phyloP scores from a whole-genome alignment of 2,797 vertebrate genomes.

The Momotus momota region DNA sequence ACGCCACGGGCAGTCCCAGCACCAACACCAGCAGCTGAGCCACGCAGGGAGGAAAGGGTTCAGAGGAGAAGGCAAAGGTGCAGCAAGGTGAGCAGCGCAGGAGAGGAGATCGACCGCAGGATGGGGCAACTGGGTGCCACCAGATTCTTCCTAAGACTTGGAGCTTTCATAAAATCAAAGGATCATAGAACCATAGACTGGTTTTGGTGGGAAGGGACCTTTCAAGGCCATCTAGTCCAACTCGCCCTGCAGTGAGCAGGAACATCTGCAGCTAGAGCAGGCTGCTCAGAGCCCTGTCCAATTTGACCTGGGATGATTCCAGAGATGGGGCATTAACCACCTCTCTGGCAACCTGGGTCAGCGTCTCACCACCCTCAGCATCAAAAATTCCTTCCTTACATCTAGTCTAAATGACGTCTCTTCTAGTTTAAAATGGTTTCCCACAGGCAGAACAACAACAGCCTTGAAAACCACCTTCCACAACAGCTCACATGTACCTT shows the following conservation, averaged over 20 bases:
- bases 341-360: neutral
- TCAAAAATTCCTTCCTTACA: neutral
- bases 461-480: neutral
- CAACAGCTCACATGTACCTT: accelerated
- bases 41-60: neutral
- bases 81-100: neutral
- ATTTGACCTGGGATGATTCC: neutral
- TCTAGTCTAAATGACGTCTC: neutral
- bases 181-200: neutral
- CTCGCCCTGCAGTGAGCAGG: neutral
- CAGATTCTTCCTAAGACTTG: neutral
- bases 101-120: accelerated
- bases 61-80: neutral
- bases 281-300: neutral
- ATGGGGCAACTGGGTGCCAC: neutral
- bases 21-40: accelerated
- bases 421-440: neutral
- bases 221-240: neutral
- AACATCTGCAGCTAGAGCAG: neutral
- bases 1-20: accelerated
- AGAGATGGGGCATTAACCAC: neutral
- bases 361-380: neutral
- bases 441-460: neutral
- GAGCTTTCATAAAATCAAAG: neutral
- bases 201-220: neutral